Evolutionary conservation across 1,140 invertebrate genomes (phyloP), one percentile per base, ranked within the genome.

Genomic region (Drosophila pseudoananassae): DNA sequence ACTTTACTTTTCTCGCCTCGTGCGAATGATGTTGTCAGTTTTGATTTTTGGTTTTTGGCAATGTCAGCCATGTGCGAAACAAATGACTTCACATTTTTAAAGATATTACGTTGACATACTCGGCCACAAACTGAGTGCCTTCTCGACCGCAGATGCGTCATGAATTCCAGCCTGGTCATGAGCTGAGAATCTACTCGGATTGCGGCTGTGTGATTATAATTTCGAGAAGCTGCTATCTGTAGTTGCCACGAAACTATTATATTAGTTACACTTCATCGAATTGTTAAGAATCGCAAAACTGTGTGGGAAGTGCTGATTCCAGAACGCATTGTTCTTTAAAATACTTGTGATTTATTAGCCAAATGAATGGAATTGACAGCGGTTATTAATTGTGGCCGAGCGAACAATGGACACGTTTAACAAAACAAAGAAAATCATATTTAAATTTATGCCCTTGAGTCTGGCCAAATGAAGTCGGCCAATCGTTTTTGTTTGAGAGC

Each of bases 1-100:
- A 53, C 53, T 58, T 73, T 12, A 25, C 60, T 49, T 25, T 46
- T 72, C 60, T 52, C 66, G 64, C 59, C 76, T 43, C 66, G 15
- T 57, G 59, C 49, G 53, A 63, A 61, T 29, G 59, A 49, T 75
- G 59, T 64, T 80, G 72, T 76, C 81, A 72, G 76, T 65, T 84
- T 65, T 74, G 69, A 74, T 72, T 73, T 73, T 59, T 12, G 33
- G 56, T 53, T 55, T 58, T 85, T 87, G 77, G 77, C 81, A 31
- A 70, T 85, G 63, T 78, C 47, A 65, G 54, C 78, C 68, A 82
- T 74, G 79, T 83, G 75, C 79, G 79, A 83, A 75, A 82, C 73
- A 82, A 85, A 87, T 85, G 78, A 85, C 82, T 88, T 63, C 55
- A 85, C 82, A 85, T 87, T 87, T 85, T 85, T 85, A 64, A 87